Evolutionary conservation across 2,888 invertebrate genomes (phyloP), one percentile per base, ranked within the genome.

Genomic region (Cerceris rybyensis): DNA sequence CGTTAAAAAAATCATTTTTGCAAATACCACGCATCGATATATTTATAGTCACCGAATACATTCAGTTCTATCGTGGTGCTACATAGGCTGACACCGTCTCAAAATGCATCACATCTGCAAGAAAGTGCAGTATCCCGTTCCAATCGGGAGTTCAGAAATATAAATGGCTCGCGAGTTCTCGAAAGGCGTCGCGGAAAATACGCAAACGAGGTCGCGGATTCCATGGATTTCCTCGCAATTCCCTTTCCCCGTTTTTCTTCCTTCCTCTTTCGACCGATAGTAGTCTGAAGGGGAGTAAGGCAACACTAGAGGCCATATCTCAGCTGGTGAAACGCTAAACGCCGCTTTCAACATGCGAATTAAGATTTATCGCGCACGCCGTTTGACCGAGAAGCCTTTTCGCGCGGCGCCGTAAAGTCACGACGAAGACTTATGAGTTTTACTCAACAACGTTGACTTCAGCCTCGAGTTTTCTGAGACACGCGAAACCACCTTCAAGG

Each of bases 311-410:
- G 49, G 70, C 83, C 86, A 84, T 88, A 88, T 87, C 87, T 89
- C 87, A 86, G 74, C 61, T 68, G 58, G 77, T 67, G 82, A 83
- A 86, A 86, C 85, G 87, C 83, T 89, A 88, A 89, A 87, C 83
- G 88, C 72, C 78, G 86, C 87, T 88, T 87, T 88, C 88, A 88
- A 83, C 84, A 86, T 80, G 85, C 84, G 88, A 89, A 89, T 89
- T 87, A 88, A 89, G 89, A 89, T 89, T 89, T 89, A 89, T 88
- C 85, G 84, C 81, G 80, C 70, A 72, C 81, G 68, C 75, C 83
- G 83, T 86, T 87, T 88, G 88, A 88, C 86, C 82, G 78, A 80
- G 87, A 85, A 87, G 83, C 86, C 82, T 87, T 85, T 83, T 81
- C 84, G 75, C 79, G 77, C 80, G 74, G 80, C 80, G 75, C 78